phyloP scores from a whole-genome alignment of 2,797 vertebrate genomes.

The Pseudochirops corinnae region DNA sequence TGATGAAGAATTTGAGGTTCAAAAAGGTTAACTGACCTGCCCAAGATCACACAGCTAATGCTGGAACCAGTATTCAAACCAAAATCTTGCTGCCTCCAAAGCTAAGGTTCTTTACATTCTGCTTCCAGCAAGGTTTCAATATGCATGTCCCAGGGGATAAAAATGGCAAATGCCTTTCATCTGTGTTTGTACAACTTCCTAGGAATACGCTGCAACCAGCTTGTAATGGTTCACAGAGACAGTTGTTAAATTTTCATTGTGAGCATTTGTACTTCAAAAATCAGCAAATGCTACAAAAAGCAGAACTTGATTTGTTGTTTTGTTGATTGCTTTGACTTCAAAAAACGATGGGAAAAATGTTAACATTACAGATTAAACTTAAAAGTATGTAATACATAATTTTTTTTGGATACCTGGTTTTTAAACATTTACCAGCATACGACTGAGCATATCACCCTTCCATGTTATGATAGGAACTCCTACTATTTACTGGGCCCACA shows the following conservation, averaged over 20 bases:
- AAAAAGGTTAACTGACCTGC: not conserved
- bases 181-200: not conserved
- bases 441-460: not conserved
- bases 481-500: not conserved
- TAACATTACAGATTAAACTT: not conserved
- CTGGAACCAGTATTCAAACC: not conserved
- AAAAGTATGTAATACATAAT: not conserved
- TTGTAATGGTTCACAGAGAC: not conserved
- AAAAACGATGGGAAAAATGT: not conserved
- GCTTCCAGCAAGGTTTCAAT: not conserved
- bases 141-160: not conserved
- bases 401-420: not conserved
- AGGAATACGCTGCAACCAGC: not conserved
- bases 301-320: not conserved
- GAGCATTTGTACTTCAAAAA: not conserved
- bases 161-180: not conserved
- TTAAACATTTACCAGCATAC: not conserved
- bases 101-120: not conserved
- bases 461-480: not conserved
- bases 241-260: not conserved
- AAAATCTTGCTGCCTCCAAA: not conserved
- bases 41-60: not conserved
- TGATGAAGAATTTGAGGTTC: not conserved
- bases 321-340: not conserved
- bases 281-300: not conserved